phyloP scores from a whole-genome alignment of 2,888 invertebrate genomes.

The Dynastes grantii region DNA sequence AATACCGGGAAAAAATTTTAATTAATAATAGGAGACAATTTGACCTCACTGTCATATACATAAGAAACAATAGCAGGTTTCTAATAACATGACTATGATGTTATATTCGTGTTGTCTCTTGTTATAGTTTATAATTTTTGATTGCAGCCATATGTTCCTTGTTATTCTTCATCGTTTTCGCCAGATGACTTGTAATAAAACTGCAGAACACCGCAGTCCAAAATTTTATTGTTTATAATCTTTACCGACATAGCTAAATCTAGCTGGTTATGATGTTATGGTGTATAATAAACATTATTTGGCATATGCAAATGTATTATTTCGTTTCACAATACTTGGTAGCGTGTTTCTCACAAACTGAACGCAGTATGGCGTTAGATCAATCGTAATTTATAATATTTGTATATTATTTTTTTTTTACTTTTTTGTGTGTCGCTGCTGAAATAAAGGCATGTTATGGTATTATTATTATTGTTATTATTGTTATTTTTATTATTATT shows the following conservation, averaged over 20 bases:
- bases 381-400: too few relatives aligned
- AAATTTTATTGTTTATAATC: neutral
- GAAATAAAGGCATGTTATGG: too few relatives aligned
- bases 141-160: neutral
- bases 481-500: too few relatives aligned
- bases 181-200: neutral
- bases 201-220: neutral
- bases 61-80: neutral
- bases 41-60: neutral
- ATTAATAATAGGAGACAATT: conserved; percentile 1
- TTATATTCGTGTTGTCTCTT: neutral
- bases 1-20: conserved; percentile 9
- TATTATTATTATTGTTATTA: too few relatives aligned
- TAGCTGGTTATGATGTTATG: too few relatives aligned
- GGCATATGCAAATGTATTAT: neutral
- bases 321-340: neutral
- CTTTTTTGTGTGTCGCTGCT: too few relatives aligned
- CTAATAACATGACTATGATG: neutral
- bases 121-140: neutral
- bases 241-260: neutral
- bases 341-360: neutral
- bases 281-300: neutral
- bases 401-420: too few relatives aligned
- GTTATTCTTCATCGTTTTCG: neutral
- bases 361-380: neutral